Conservation (phyloP, 2,888 invertebrate genomes). For the Aproaerema taeniolella region DNA sequence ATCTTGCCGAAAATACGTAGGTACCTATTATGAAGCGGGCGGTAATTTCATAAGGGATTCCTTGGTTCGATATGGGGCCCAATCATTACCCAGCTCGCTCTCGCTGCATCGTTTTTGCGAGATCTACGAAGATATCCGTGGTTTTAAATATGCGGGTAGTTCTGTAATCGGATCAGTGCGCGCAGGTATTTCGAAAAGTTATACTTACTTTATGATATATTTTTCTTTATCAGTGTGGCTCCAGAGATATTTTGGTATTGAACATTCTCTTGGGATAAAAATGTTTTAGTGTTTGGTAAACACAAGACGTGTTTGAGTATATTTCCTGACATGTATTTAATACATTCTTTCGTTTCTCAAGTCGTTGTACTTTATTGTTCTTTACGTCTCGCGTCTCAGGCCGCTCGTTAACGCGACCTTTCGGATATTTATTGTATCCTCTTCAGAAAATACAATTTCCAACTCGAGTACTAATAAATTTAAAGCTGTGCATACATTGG, state of each 20-base stretch:
- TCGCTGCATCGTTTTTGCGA: conserved; percentile 51
- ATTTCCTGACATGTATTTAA: conserved; percentile 16
- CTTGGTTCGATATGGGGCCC: conserved; percentile 62
- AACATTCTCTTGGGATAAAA: no score
- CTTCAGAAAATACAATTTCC: conserved; percentile 72
- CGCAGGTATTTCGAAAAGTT: conserved; percentile 31
- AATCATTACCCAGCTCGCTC: conserved; percentile 57
- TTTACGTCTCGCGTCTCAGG: conserved; percentile 54
- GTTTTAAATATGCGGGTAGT: conserved; percentile 50
- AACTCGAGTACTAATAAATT: conserved; percentile 62
- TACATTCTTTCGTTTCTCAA: conserved; percentile 54
- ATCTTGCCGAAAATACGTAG: conserved; percentile 71
- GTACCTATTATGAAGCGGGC: conserved; percentile 64
- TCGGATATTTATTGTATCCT: conserved; percentile 73
- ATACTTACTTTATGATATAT: conserved; percentile 4
- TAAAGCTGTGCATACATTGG: conserved; percentile 44
- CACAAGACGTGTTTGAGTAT: no score
- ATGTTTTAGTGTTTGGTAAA: no score
- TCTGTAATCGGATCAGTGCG: conserved; percentile 52
- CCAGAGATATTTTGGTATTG: no score
- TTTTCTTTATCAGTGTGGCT: neutral
- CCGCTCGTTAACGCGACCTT: conserved; percentile 73
- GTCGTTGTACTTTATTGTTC: conserved; percentile 66
- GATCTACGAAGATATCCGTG: conserved; percentile 58
- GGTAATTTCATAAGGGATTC: conserved; percentile 73